Conservation (phyloP, 2,113 vertebrate genomes). For the Gopherus flavomarginatus region DNA sequence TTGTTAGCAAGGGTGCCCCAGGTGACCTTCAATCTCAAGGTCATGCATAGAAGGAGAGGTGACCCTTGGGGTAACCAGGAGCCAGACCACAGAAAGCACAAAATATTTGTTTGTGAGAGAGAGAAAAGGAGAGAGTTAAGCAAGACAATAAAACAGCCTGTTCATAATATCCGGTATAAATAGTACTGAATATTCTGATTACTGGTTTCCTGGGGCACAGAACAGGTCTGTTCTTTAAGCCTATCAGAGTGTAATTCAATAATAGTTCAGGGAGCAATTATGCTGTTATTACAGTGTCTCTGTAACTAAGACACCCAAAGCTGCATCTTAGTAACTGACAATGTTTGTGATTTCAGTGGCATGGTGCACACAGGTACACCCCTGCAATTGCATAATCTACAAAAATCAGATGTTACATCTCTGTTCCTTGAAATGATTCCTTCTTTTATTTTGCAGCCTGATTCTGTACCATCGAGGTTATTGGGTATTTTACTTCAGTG, state of each 20-base stretch:
- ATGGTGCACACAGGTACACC: accelerated
- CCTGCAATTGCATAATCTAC: not conserved
- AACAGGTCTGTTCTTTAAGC: slow-evolving; percentile 33
- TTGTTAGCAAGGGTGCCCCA: accelerated
- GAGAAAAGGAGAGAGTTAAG: not conserved
- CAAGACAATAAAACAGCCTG: slow-evolving; percentile 45
- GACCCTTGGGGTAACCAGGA: not conserved
- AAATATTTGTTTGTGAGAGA: not conserved
- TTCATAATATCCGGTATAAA: slow-evolving; percentile 65
- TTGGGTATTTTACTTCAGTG: slow-evolving; percentile 10
- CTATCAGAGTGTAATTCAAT: slow-evolving; percentile 27
- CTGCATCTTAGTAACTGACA: not conserved
- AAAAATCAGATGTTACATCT: not conserved
- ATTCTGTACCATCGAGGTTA: not conserved
- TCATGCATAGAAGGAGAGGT: not conserved
- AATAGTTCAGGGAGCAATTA: slow-evolving; percentile 45
- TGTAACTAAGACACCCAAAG: not conserved
- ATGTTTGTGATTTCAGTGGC: not conserved
- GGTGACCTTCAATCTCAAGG: not conserved
- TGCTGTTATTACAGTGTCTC: not conserved
- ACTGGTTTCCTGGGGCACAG: slow-evolving; percentile 66
- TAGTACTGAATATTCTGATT: slow-evolving; percentile 61
- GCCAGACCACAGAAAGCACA: slow-evolving; percentile 39
- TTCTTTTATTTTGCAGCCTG: not conserved
- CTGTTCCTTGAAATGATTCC: not conserved